These are phyloP conservation scores for Proisotoma minuta DNA, from an alignment of 2,888 invertebrate species.

Conservation along the genomic window DNA sequence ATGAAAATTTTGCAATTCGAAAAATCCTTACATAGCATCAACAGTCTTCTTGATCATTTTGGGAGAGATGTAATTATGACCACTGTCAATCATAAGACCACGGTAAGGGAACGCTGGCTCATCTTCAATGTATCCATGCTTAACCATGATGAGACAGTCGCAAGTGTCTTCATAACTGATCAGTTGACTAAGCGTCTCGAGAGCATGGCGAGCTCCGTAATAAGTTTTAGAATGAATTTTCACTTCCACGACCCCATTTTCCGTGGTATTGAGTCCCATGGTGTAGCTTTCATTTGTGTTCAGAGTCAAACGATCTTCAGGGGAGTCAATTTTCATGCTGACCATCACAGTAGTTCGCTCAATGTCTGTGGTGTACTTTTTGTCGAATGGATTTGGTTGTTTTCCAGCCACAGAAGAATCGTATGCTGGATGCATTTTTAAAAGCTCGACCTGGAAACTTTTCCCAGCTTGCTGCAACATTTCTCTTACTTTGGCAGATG, in stretches of 20 bases:
- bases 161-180: constrained; percentile 52
- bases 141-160: constrained; percentile 58
- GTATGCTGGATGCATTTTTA: constrained; percentile 47
- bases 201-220: constrained; percentile 69
- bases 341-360: constrained; percentile 47
- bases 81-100: constrained; percentile 81
- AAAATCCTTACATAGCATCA: constrained; percentile 84
- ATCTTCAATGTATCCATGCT: constrained; percentile 65
- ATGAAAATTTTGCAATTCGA: no score
- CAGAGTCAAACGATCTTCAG: constrained; percentile 42
- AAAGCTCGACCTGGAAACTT: constrained; percentile 45
- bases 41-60: constrained; percentile 65
- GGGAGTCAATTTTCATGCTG: constrained; percentile 45
- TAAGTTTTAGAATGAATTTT: constrained; percentile 52
- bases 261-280: constrained; percentile 43
- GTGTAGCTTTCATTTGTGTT: constrained; percentile 47
- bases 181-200: constrained; percentile 72
- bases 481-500: constrained; percentile 44
- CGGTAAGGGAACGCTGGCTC: constrained; percentile 76
- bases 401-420: constrained; percentile 39
- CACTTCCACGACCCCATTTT: constrained; percentile 47
- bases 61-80: constrained; percentile 78
- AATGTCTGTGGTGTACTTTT: constrained; percentile 46
- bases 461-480: constrained; percentile 47
- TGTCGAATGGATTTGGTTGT: constrained; percentile 47